A percentile compares a stretch with the other conserved stretches of the same genome.
Evolutionary conservation across 2,888 invertebrate species (phyloP).

Genomic region (Nomada hirtipes): DNA sequence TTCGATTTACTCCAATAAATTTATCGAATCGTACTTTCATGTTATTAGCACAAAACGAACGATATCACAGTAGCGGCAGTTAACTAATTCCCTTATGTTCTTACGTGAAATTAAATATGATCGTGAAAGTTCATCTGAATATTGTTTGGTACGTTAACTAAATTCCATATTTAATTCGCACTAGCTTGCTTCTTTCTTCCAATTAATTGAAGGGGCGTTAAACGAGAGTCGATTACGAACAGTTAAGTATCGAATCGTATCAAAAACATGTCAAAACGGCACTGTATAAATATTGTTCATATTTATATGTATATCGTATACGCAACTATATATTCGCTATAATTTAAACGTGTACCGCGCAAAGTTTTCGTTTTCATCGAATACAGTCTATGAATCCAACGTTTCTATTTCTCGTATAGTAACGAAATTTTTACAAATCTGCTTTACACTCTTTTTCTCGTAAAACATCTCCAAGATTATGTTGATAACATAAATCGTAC

Average conservation of each 20-base stretch:
- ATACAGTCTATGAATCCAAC: slow-evolving; percentile 18
- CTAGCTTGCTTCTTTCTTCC: slow-evolving; percentile 8
- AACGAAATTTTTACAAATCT: no score
- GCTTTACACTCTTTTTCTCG: background rate
- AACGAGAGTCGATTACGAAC: slow-evolving; percentile 14
- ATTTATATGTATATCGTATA: slow-evolving; percentile 5
- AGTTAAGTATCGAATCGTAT: slow-evolving; percentile 29
- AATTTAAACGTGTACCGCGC: slow-evolving; percentile 8
- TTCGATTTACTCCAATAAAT: no score
- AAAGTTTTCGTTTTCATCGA: background rate
- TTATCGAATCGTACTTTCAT: no score
- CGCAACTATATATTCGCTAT: slow-evolving; percentile 9
- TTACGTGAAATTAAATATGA: background rate
- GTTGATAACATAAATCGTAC: background rate
- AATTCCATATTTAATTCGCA: slow-evolving; percentile 17
- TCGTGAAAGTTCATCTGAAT: background rate
- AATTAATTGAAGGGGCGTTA: slow-evolving; percentile 6
- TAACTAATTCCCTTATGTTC: background rate
- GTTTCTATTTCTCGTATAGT: slow-evolving; percentile 5
- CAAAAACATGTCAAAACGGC: slow-evolving; percentile 38
- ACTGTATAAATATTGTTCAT: slow-evolving; percentile 20
- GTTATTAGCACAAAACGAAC: no score
- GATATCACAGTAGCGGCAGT: no score
- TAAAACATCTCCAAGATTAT: no score
- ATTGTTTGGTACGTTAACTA: background rate